Evolutionary conservation across 1,140 invertebrate species (phyloP).

Genomic region (Drosophila pallidifrons): DNA sequence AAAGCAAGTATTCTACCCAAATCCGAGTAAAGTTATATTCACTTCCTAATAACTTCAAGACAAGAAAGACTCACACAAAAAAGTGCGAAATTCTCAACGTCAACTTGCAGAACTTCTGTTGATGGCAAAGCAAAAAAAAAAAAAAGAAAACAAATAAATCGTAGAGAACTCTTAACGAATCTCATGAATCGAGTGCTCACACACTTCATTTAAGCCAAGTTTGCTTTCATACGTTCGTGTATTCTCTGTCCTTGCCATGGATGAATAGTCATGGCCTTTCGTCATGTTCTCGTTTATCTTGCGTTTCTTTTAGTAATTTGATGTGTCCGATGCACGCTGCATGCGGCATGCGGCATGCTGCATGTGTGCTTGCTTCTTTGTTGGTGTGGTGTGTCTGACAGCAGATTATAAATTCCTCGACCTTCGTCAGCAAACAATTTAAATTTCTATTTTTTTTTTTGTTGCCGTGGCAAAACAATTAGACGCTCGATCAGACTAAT

Average conservation of each 20-base stretch:
- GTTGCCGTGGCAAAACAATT: slow-evolving; percentile 66
- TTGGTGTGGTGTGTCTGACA: slow-evolving; percentile 32
- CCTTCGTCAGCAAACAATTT: slow-evolving; percentile 54
- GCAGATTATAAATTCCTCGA: slow-evolving; percentile 63
- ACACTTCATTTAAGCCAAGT: slow-evolving; percentile 5
- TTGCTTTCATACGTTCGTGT: background rate
- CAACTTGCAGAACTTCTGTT: slow-evolving; percentile 1
- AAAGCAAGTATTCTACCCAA: background rate
- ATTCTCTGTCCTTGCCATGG: background rate
- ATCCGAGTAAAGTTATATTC: background rate
- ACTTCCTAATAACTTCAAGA: slow-evolving; percentile 1
- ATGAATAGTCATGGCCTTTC: slow-evolving; percentile 2
- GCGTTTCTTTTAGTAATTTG: slow-evolving; percentile 30
- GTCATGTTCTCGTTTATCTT: slow-evolving; percentile 26
- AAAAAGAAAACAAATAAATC: background rate
- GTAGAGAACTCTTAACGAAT: slow-evolving; percentile 1
- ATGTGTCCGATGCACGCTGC: slow-evolving; percentile 35
- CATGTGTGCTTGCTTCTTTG: too few species aligned
- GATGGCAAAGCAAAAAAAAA: background rate
- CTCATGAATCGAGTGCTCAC: background rate
- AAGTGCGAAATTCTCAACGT: background rate
- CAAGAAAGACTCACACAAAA: background rate
- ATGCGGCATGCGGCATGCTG: background rate
- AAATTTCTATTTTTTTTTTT: slow-evolving; percentile 37
- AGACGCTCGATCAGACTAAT: slow-evolving; percentile 73